Conservation (phyloP, 2,888 invertebrate genomes). For the Harmothoe impar region DNA sequence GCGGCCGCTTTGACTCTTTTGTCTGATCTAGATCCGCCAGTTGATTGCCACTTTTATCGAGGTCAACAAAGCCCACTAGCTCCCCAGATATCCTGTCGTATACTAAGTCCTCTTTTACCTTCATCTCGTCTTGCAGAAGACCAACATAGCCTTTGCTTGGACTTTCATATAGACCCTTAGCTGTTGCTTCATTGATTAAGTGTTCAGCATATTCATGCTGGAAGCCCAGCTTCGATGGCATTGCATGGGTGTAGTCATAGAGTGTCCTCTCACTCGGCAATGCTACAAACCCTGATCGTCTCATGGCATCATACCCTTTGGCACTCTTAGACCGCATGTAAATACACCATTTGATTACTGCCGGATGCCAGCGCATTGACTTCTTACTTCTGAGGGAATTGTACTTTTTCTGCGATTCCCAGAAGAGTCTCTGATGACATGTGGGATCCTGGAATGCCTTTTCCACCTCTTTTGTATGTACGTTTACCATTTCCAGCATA, state of each 20-base stretch:
- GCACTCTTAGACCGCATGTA: neutral
- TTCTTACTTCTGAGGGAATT: neutral
- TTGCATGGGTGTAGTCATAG: too few relatives aligned
- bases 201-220: slow-evolving; percentile 8
- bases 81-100: slow-evolving; percentile 70
- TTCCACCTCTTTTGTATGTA: neutral
- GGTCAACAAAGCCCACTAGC: slow-evolving; percentile 68
- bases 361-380: too few relatives aligned
- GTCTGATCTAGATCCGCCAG: slow-evolving; percentile 68
- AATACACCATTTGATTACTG: slow-evolving; percentile 56
- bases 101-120: too few relatives aligned
- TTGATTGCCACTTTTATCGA: slow-evolving; percentile 68
- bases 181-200: neutral
- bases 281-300: slow-evolving; percentile 37
- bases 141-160: slow-evolving; percentile 62
- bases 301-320: slow-evolving; percentile 30
- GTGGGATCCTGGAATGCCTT: slow-evolving; percentile 9
- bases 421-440: slow-evolving; percentile 36
- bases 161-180: slow-evolving; percentile 4
- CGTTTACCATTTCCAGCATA: neutral
- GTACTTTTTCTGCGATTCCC: slow-evolving; percentile 32
- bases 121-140: slow-evolving; percentile 71
- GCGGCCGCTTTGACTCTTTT: too few relatives aligned
- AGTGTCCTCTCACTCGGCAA: too few relatives aligned
- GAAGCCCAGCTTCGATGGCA: neutral